Percentiles rank a stretch among this genome's conserved stretches.
phyloP scores from a whole-genome alignment of 2,797 vertebrate genomes.

The Chromobotia macracanthus region DNA sequence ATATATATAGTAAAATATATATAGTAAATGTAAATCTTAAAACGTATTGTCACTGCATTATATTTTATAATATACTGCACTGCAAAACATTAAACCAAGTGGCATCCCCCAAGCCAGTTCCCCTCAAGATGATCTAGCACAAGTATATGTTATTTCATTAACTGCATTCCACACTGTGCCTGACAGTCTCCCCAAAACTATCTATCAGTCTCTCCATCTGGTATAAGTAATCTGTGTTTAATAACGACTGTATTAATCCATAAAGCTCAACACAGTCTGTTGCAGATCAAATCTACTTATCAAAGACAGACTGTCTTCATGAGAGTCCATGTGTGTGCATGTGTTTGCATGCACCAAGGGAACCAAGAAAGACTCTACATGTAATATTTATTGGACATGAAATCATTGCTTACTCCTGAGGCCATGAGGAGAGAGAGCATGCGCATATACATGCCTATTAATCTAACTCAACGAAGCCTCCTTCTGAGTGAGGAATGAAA shows the following conservation, averaged over 20 bases:
- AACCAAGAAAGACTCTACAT: conserved; percentile 29
- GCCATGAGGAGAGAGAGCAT: conserved; percentile 10
- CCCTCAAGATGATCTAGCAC: background rate
- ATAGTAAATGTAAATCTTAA: too few relatives aligned
- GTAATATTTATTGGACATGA: conserved; percentile 49
- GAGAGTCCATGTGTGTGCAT: conserved; percentile 28
- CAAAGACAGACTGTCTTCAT: conserved; percentile 17
- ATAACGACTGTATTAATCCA: conserved; percentile 30
- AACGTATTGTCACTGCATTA: background rate
- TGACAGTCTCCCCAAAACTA: background rate
- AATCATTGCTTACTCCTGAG: conserved; percentile 41
- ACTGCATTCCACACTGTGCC: background rate
- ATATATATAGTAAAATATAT: background rate
- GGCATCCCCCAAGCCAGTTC: background rate
- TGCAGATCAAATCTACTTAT: conserved; percentile 25
- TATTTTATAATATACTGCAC: background rate
- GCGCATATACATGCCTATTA: conserved; percentile 2
- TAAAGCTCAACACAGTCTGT: conserved; percentile 9
- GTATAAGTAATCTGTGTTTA: conserved; percentile 46
- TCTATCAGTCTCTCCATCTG: background rate
- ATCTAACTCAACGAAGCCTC: background rate
- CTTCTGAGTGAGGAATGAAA: conserved; percentile 1
- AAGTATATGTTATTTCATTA: background rate
- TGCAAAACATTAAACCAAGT: background rate
- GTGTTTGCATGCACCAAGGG: conserved; percentile 22